phyloP scores from a whole-genome alignment of 1,140 invertebrate species.

The Anagrus nilaparvatae region DNA sequence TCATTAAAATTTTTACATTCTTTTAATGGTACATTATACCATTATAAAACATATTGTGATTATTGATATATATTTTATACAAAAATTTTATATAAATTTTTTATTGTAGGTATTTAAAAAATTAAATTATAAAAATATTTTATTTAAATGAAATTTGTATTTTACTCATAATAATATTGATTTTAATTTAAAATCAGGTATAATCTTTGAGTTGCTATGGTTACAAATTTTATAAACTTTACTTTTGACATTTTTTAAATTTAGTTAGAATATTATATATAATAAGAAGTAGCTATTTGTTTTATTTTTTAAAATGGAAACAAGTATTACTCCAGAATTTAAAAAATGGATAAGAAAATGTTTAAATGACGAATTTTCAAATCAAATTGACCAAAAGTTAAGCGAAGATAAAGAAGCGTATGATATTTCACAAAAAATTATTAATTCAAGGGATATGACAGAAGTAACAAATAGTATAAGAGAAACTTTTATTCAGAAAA shows the following conservation, averaged over 20 bases:
- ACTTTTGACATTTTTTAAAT: conserved; percentile 1
- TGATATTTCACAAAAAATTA: conserved; percentile 27
- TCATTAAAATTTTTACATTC: background rate
- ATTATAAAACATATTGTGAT: too few relatives aligned
- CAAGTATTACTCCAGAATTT: conserved; percentile 22
- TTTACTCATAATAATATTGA: too few relatives aligned
- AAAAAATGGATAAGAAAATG: conserved; percentile 32
- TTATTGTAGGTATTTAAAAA: too few relatives aligned
- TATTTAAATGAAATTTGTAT: too few relatives aligned
- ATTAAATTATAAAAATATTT: too few relatives aligned
- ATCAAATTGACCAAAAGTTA: conserved; percentile 24
- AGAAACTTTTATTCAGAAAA: conserved; percentile 20
- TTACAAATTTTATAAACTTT: conserved; percentile 4
- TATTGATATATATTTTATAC: too few relatives aligned
- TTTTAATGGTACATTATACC: background rate
- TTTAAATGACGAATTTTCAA: conserved; percentile 31
- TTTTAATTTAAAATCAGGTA: too few relatives aligned
- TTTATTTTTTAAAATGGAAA: conserved; percentile 25
- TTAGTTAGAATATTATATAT: too few relatives aligned
- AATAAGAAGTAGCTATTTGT: too few relatives aligned
- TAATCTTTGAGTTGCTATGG: background rate
- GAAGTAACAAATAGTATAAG: conserved; percentile 24
- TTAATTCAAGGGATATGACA: conserved; percentile 29
- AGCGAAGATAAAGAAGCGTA: conserved; percentile 19
- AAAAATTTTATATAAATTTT: too few relatives aligned